Evolutionary conservation across 2,113 vertebrate genomes (phyloP).

Genomic region (Serinus canaria): DNA sequence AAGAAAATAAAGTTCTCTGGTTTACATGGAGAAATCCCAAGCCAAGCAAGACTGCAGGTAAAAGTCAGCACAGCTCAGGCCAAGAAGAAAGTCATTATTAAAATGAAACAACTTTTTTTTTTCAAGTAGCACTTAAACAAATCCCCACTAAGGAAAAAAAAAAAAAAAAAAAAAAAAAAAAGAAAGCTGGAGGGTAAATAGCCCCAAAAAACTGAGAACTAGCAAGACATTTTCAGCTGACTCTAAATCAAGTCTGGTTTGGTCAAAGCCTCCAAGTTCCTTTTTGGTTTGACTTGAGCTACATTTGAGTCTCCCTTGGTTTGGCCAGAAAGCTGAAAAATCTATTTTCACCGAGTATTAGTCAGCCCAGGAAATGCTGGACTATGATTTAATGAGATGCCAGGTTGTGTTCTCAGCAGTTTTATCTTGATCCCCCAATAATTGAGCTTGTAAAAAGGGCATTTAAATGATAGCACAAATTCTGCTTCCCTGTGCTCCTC

Average conservation of each 20-base stretch:
- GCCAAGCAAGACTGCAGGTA: background rate
- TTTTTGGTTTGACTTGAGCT: background rate
- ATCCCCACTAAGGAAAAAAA: background rate
- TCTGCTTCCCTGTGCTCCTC: background rate
- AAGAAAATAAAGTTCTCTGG: background rate
- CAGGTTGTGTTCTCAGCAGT: slow-evolving; percentile 13
- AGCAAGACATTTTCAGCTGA: slow-evolving; percentile 13
- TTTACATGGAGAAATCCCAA: background rate
- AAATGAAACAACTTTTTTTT: background rate
- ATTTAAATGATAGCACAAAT: background rate
- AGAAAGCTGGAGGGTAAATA: background rate
- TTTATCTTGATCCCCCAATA: slow-evolving; percentile 27
- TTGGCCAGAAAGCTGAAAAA: slow-evolving; percentile 13
- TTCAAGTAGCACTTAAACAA: background rate
- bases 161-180: background rate
- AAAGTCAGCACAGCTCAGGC: background rate
- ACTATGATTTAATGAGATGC: slow-evolving; percentile 21
- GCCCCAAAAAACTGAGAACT: background rate
- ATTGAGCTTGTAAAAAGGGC: background rate
- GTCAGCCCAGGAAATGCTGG: background rate
- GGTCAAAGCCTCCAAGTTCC: background rate
- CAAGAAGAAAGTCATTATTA: background rate
- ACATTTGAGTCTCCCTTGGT: background rate
- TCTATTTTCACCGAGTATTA: slow-evolving; percentile 25
- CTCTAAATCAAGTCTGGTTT: background rate